These are phyloP conservation scores for Ptychobarbus kaznakovi DNA, from an alignment of 2,797 vertebrate genomes.

Conservation along the genomic window DNA sequence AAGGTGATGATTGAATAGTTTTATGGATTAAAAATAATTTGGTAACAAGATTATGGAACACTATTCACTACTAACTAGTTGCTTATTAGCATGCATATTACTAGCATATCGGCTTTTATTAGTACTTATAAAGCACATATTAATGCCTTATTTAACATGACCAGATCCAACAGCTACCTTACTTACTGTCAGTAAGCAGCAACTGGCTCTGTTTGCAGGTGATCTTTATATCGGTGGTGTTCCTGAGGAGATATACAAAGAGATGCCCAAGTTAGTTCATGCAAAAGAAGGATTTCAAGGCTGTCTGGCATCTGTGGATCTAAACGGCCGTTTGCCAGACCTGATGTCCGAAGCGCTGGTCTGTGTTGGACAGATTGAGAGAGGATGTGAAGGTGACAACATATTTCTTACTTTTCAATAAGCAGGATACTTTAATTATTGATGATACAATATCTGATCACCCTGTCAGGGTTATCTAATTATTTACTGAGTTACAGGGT, in stretches of 20 bases:
- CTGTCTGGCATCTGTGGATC: conserved; percentile 93
- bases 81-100: not conserved
- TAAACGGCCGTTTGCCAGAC: conserved; percentile 94
- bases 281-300: conserved; percentile 97
- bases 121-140: not conserved
- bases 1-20: not conserved
- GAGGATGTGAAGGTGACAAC: conserved; percentile 93
- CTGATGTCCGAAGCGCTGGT: conserved; percentile 94
- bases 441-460: not conserved
- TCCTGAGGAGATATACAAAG: conserved; percentile 93
- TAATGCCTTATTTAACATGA: not conserved
- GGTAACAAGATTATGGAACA: not conserved
- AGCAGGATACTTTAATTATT: not conserved
- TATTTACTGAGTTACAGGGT: too few relatives aligned
- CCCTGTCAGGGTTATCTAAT: not conserved
- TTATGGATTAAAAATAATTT: not conserved
- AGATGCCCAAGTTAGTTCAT: conserved; percentile 92
- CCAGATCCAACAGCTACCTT: not conserved
- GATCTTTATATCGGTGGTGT: conserved; percentile 93
- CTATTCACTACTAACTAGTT: not conserved
- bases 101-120: not conserved
- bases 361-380: conserved; percentile 96
- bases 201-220: conserved; percentile 74
- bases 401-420: not conserved
- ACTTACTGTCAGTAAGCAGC: not conserved